Evolutionary conservation across 1,140 invertebrate species (phyloP), one percentile per base, ranked within the genome.

Genomic region (Sarcophaga peregrina): DNA sequence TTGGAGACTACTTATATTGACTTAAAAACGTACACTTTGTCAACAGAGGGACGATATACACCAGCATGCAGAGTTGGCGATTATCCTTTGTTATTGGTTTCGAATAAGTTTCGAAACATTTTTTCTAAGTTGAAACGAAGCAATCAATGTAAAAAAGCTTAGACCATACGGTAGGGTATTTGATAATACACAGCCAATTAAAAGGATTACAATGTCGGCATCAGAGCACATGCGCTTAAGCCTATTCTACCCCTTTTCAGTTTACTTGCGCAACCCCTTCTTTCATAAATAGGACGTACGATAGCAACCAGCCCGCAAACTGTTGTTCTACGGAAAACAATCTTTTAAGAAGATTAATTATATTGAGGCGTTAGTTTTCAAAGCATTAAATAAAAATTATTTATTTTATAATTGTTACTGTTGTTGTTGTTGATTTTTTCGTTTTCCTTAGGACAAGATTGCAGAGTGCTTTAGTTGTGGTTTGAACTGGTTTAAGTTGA

Each of bases 331-430:
- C 7, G 4, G 25, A 37, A 37, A 37, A 68, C 17, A 68, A 68
- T 50, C 20, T 25, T 17, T 25, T 78, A 78, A 78, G 75, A 78
- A 78, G 75, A 78, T 78, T 78, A 78, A 78, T 78, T 78, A 78
- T 52, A 25, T 17, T 52, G 13, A 78, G 75, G 75, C 75, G 75
- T 78, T 78, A 78, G 75, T 78, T 78, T 78, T 78, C 75, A 78
- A 25, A 25, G 75, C 75, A 78, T 78, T 78, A 78, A 50, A 78
- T 78, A 50, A 46, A 17, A 50, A 78, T 50, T 78, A 78, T 78
- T 78, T 78, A 50, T 78, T 17, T n/a, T 7, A 13, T 15, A 58
- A n/a, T 58, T 58, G 3, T 13, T 15, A 7, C 15, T 58, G n/a
- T 13, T n/a, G 13, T 37, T 37, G 25, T 37, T 5, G n/a, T 58